Evolutionary conservation across 2,113 vertebrate species (phyloP), one percentile per base, ranked within the genome.

Genomic region (Thermophis baileyi): DNA sequence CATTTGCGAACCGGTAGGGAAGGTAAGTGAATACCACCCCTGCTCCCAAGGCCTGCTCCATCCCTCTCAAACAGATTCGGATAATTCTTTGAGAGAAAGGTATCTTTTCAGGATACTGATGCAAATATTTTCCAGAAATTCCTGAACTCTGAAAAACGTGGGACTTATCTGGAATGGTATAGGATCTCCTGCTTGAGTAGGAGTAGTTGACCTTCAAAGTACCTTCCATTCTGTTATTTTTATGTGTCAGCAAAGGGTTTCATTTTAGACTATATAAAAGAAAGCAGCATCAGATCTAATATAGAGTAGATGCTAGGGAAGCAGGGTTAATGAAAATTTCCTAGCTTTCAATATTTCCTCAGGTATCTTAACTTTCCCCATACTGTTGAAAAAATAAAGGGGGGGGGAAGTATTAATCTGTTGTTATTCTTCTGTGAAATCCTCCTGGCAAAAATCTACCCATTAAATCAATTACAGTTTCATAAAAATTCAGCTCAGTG

Each of bases 401-500:
- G 25, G 27, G 2, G 18, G n/a, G n/a, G n/a, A 92, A 60, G 1
- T 46, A 49, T 88, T 94, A 86, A 11, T 3, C n/a, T 51, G 55
- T 24, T 54, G 35, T 18, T 93, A 86, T 93, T 95, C 92, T 95
- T 91, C 51, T 90, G 55, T 85, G 89, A 94, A 95, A 92, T 90
- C 55, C 85, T 94, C 93, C 55, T 94, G 92, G 55, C 87, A 93
- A 51, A 86, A 95, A 88, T n/a, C 25, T 87, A 20, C 25, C 51
- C 54, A 69, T 89, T 89, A 90, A 14, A 95, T n/a, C 46, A 57
- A 86, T 57, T 91, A 94, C 27, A 92, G 47, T 9, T 94, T 94
- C 91, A 51, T 94, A 91, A 96, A 94, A 95, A 95, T 93, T 89
- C 81, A 93, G 7, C 22, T 40, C 74, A 63, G 25, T 92, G 44